Base-by-base conservation (phyloP, 1,140 invertebrate species). In the Thaumetopoea pityocampa region DNA sequence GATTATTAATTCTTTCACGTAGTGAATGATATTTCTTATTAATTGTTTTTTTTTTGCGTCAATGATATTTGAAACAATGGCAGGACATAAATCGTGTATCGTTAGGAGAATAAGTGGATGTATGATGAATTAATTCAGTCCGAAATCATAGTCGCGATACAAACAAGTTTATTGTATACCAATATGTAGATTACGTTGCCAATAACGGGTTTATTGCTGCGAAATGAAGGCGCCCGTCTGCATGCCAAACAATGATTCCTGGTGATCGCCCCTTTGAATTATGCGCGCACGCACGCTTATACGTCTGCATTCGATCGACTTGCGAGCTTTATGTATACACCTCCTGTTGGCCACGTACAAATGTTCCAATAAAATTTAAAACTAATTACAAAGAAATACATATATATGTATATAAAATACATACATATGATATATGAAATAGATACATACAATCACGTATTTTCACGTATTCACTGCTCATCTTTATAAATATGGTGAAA, bases 231-330 rank as follows among this genome's bases (percentile, higher is more conserved):
- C 51, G 50, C 41, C 57, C 65, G 78, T 78, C 73, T 80, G 78
- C 78, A 82, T 82, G 78, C 73, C 64, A 82, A 82, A 59, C 62
- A 59, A 53, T 66, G 65, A 71, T 78, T 81, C 76, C 67, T 81
- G 73, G 73, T 78, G 74, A 79, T 79, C 67, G 72, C 68, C 72
- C 69, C 68, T 71, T 72, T 78, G 68, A 79, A 78, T 72, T 82
- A 82, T 82, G 74, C 71, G 74, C 66, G 61, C 51, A 57, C 58
- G 73, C 73, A 74, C 67, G 60, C 70, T 74, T 67, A 64, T 62
- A 57, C 66, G 71, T 76, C 70, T 72, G 70, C 66, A 77, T 77
- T 81, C 69, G 72, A 72, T 76, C 67, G 63, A 56, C 53, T 56
- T 56, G 36, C 54, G 49, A 74, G 69, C 79, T 76, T 82, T 79